Conservation (phyloP, 2,113 vertebrate genomes). For the Pelecanus crispus region DNA sequence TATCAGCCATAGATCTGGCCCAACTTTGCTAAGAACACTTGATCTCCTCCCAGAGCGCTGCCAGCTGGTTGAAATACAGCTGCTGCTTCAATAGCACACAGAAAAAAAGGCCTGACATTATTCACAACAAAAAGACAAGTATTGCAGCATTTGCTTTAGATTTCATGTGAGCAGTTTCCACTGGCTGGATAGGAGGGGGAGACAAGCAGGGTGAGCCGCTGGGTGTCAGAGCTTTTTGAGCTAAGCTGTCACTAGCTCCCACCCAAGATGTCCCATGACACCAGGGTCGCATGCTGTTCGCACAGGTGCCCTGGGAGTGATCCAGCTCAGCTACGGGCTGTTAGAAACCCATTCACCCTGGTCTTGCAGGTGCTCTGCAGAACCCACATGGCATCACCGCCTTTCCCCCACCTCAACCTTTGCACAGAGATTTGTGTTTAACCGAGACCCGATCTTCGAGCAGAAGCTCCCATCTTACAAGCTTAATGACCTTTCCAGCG, state of each 20-base stretch:
- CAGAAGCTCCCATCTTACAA: neutral
- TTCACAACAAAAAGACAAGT: neutral
- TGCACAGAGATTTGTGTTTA: neutral
- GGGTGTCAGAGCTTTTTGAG: neutral
- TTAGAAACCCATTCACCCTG: neutral
- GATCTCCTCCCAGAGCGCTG: neutral
- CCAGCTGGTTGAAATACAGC: conserved; percentile 44
- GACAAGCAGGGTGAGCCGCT: neutral
- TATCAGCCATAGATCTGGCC: neutral
- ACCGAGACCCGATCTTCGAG: neutral
- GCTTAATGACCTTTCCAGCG: neutral
- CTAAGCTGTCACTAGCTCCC: neutral
- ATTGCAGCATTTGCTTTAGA: neutral
- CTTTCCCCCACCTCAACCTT: neutral
- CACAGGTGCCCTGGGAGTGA: neutral
- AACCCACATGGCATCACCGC: accelerated
- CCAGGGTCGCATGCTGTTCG: neutral
- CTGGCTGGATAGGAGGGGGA: neutral
- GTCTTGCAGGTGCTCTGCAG: neutral
- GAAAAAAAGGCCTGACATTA: neutral
- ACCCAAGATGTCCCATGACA: neutral
- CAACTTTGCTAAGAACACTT: neutral
- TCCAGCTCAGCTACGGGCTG: neutral
- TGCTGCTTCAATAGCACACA: neutral
- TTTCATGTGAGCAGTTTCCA: neutral